Percentiles rank a stretch among this genome's conserved stretches.
Evolutionary conservation across 2,113 vertebrate genomes (phyloP).

Genomic region (Choloepus hoffmanni): DNA sequence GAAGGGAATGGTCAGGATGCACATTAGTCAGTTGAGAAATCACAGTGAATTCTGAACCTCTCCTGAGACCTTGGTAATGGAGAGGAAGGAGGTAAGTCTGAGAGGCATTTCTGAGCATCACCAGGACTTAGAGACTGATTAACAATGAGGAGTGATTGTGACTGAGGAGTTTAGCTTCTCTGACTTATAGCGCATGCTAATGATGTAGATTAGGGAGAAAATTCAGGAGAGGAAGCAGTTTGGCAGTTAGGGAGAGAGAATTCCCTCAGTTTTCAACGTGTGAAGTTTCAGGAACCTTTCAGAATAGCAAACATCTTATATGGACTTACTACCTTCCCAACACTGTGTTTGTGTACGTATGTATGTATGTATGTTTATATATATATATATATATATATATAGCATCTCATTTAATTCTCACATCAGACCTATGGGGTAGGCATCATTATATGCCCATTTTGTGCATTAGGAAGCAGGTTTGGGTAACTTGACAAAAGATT

Average conservation of each 20-base stretch:
- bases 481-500: background rate
- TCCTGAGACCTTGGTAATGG: background rate
- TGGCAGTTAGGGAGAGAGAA: background rate
- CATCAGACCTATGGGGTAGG: background rate
- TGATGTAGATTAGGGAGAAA: background rate
- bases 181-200: background rate
- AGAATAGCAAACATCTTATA: background rate
- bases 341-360: no score
- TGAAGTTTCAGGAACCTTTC: background rate
- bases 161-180: background rate
- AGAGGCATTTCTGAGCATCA: background rate
- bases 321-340: background rate
- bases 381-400: no score
- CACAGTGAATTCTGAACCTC: background rate
- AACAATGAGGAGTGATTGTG: no score
- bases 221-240: background rate
- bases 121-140: background rate
- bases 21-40: background rate
- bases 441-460: background rate
- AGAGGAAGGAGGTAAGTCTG: background rate
- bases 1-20: background rate
- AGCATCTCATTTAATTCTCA: background rate
- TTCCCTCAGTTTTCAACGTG: background rate
- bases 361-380: no score
- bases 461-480: background rate